Evolutionary conservation across 2,797 vertebrate species (phyloP), one percentile per base, ranked within the genome.

Genomic region (Sebastolobus altivelis): DNA sequence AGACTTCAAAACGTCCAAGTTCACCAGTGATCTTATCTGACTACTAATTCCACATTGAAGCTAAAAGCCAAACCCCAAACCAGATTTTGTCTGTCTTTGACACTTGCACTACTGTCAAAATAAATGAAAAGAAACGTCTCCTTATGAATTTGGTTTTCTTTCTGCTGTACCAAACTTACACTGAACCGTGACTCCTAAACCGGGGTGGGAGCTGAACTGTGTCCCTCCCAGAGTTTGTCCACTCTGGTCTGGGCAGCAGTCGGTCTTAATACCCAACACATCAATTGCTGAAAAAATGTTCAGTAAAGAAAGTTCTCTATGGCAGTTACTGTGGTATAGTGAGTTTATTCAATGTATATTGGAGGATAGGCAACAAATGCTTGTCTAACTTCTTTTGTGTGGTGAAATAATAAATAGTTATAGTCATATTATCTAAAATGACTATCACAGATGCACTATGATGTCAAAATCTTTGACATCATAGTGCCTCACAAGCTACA

Each of bases 151-250:
- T 3, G 1, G 3, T 43, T 18, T 3, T 49, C 20, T 49, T 49
- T 20, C 46, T 49, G 18, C 46, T 49, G 46, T 49, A 49, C 7
- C 46, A 49, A 49, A 49, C 18, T 49, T 16, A 49, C 8, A 49
- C 46, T 1, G 18, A 20, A 49, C 46, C 46, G 16, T 49, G 7
- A 49, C 46, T 49, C 46, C 46, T 49, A 49, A 49, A 49, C 46
- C 18, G 1, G 8, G 46, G 46, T 20, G 20, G 0, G 46, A 49
- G 46, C 18, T 7, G 3, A 49, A 49, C 46, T 0, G 1, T 49
- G 16, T 54, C 9, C n/a, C 9, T 58, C 27, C 27, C 56, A 31
- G 25, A 14, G 14, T 56, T 37, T 63, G 61, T 25, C 4, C 11
- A 25, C n/a, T 5, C 1, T 38, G 35, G 12, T 63, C n/a, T 8